A percentile compares a stretch with the other conserved stretches of the same genome.
These are phyloP conservation scores for Leptoclinus maculatus DNA, from an alignment of 2,797 vertebrate genomes.

Conservation along the genomic window DNA sequence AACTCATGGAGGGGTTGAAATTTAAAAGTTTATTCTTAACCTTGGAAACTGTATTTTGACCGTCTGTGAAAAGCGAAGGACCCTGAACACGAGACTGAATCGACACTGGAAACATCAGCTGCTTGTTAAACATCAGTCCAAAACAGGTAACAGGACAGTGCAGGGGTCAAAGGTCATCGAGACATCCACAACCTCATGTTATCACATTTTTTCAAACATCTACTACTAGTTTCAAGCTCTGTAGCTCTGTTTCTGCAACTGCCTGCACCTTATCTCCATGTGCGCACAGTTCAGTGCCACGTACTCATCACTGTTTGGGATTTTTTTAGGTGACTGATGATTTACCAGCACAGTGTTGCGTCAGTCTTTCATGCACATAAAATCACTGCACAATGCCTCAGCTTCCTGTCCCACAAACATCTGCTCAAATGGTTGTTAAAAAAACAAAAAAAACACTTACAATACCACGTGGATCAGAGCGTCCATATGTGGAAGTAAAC, in stretches of 20 bases:
- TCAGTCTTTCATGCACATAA: slow-evolving; percentile 46
- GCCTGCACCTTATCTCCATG: slow-evolving; percentile 24
- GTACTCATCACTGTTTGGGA: slow-evolving; percentile 18
- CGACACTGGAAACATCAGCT: background rate
- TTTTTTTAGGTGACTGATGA: slow-evolving; percentile 51
- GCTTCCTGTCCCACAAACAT: slow-evolving; percentile 73
- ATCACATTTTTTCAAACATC: background rate
- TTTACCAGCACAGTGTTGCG: slow-evolving; percentile 43
- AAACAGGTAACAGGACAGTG: background rate
- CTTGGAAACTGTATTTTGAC: background rate
- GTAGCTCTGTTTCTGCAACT: background rate
- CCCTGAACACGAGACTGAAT: background rate
- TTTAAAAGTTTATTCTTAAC: background rate
- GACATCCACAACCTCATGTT: background rate
- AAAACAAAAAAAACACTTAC: slow-evolving; percentile 35
- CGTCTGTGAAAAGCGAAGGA: background rate
- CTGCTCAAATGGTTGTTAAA: slow-evolving; percentile 68
- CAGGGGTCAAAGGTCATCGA: slow-evolving; percentile 12
- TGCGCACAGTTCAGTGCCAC: slow-evolving; percentile 41
- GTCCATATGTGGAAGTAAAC: slow-evolving; percentile 69
- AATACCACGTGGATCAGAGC: slow-evolving; percentile 45
- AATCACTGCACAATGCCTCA: slow-evolving; percentile 68
- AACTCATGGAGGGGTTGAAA: background rate
- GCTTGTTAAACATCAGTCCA: background rate
- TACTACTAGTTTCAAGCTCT: background rate